Base-by-base conservation (phyloP, 2,888 invertebrate genomes). In the Cryptocephalus moraei region DNA sequence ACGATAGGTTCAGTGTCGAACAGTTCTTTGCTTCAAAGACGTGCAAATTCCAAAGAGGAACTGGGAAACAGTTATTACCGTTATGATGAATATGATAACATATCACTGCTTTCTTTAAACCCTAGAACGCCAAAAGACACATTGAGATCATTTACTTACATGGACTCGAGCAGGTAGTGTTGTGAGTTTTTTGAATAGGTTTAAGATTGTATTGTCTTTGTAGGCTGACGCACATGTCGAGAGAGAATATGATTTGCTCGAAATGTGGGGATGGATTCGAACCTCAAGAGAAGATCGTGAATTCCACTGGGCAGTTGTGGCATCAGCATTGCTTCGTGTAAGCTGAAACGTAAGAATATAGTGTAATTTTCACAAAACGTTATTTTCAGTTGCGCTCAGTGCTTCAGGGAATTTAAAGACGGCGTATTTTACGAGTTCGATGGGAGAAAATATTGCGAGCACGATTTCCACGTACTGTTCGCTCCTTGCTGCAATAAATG, bases 281-380 rank as follows among this genome's bases (percentile, higher is more conserved):
- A 63, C 79, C 91, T 13, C 88, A 94, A 67, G 97, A 99, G 70
- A 95, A 97, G 73, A 97, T 99, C 67, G 95, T 99, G 48, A 99
- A 99, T 73, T 94, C 96, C 0, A 92, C 91, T 65, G 97, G 97
- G 47, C 95, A 97, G 73, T 79, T 97, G 39, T 99, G 95, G 95
- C 99, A 99, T 75, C 91, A 92, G 6, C 90, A 93, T 63, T 99
- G 99, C 71, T 99, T 99, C 79, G 99, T 99, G 94, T 97, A 77
- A 83, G 86, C 80, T 31, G 2, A 4, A 40, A 8, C 11, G 12
- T 11, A 36, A 36, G 10, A 1, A 3, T n/a, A 14, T 9, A 14
- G 41, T 2, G 8, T 13, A 9, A 39, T 6, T 9, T 14, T n/a
- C 9, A 14, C 13, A 39, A 9, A 41, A 41, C n/a, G 9, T 45